Percentiles rank a stretch among this genome's conserved stretches.
These are phyloP conservation scores for Himalopsyche tibetana DNA, from an alignment of 2,888 invertebrate genomes.

Conservation along the genomic window DNA sequence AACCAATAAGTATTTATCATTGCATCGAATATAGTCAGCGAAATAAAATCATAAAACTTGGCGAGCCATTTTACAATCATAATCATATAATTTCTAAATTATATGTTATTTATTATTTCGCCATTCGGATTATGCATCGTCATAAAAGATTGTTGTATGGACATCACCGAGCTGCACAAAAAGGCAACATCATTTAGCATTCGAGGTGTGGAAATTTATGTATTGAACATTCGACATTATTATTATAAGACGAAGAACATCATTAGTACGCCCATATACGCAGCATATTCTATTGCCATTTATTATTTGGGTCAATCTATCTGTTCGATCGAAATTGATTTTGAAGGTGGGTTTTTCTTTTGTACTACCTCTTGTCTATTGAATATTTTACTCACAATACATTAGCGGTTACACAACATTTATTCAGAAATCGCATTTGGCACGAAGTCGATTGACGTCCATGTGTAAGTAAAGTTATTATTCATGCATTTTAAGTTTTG, in stretches of 20 bases:
- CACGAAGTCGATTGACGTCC: too few species aligned
- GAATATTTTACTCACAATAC: too few species aligned
- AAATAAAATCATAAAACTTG: background rate
- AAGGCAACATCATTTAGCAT: constrained; percentile 30
- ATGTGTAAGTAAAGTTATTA: too few species aligned
- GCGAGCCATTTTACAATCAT: background rate
- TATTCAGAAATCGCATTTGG: too few species aligned
- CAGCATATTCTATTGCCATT: constrained; percentile 18
- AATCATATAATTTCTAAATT: constrained; percentile 1
- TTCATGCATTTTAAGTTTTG: too few species aligned
- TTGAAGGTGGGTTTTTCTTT: constrained; percentile 12
- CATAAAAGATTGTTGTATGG: background rate
- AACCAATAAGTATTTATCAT: too few species aligned
- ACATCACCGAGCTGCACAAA: constrained; percentile 16
- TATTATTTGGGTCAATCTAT: constrained; percentile 37
- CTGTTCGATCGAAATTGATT: constrained; percentile 14
- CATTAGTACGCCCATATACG: constrained; percentile 23
- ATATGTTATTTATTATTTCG: background rate
- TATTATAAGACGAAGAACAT: background rate
- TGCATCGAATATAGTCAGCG: too few species aligned
- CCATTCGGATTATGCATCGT: background rate
- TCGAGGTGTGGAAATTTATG: background rate
- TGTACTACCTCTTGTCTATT: too few species aligned
- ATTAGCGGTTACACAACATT: too few species aligned
- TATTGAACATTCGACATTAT: constrained; percentile 17